Percentiles rank a stretch among this genome's conserved stretches.
phyloP scores from a whole-genome alignment of 2,888 invertebrate species.

The Stratiomys singularior region DNA sequence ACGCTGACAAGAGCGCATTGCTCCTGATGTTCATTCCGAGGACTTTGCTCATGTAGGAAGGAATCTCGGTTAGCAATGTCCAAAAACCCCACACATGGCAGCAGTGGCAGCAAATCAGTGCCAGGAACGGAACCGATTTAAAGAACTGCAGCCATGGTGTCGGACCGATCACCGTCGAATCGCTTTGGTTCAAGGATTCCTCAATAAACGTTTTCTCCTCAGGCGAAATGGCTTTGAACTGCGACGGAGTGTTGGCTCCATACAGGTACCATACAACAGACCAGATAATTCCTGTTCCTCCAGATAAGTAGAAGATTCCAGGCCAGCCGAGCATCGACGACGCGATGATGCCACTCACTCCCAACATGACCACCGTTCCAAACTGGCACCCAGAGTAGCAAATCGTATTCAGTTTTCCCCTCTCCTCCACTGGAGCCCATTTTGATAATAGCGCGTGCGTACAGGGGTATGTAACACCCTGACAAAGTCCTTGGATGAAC shows the following conservation, averaged over 20 bases:
- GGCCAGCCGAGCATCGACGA: constrained; percentile 72
- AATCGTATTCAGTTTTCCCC: constrained; percentile 70
- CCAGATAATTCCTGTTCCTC: constrained; percentile 68
- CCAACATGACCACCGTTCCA: constrained; percentile 75
- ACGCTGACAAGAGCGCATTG: constrained; percentile 68
- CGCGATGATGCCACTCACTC: constrained; percentile 72
- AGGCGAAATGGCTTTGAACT: constrained; percentile 68
- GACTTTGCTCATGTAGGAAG: constrained; percentile 74
- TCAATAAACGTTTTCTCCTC: constrained; percentile 72
- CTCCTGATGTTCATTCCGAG: constrained; percentile 71
- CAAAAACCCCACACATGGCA: constrained; percentile 80
- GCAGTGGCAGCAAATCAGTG: constrained; percentile 70
- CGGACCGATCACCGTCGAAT: not conserved
- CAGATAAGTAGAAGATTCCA: constrained; percentile 73
- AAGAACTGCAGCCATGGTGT: constrained; percentile 76
- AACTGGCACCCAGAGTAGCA: constrained; percentile 73
- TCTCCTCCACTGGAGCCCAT: constrained; percentile 76
- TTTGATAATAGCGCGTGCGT: constrained; percentile 78
- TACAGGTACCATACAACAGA: constrained; percentile 68
- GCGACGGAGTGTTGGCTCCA: constrained; percentile 71
- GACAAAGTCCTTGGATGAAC: constrained; percentile 78
- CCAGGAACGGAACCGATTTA: constrained; percentile 74
- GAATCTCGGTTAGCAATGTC: constrained; percentile 76
- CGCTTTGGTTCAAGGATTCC: constrained; percentile 63
- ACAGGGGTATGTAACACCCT: constrained; percentile 78